Evolutionary conservation across 2,797 vertebrate genomes (phyloP), one percentile per base, ranked within the genome.

Genomic region (Melanotaenia parkinsoni): DNA sequence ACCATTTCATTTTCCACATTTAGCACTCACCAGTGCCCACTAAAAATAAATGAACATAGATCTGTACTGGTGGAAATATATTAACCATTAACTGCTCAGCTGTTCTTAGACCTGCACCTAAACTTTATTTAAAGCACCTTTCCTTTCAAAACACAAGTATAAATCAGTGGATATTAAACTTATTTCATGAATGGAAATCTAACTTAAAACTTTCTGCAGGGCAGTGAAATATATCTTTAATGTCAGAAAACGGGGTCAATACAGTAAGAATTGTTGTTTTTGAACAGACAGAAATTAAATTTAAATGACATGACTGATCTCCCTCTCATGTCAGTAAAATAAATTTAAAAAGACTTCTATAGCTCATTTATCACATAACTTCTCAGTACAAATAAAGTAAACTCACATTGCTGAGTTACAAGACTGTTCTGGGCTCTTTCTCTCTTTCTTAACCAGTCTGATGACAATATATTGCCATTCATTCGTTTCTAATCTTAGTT

Each of bases 61-160:
- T 3, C 4, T 5, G 24, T 28, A 28, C 16, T n/a, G 5, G 26
- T 20, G 24, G 10, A n/a, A 63, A 40, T 0, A 43, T 26, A 72
- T 72, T 74, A 24, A 43, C 63, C 57, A 58, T 70, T 22, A 58
- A 5, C 32, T 38, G 16, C 58, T 63, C 51, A 67, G 47, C 57
- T 58, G 67, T 11, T 37, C 45, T 67, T 73, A 80, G 38, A 71
- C 50, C 28, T 63, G 63, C 20, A 58, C 13, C 13, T 40, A 40
- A 43, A 43, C 40, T 43, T 43, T 6, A 18, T 43, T 43, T 4
- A 16, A 1, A 43, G 40, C 4, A 18, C 40, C 5, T 43, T 18
- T 30, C 28, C 28, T 30, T 30, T 40, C 38, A 40, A 40, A 40
- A 40, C 38, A 38, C 37, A 38, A 38, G 37, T 8, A 37, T 2